Evolutionary conservation across 2,888 invertebrate species (phyloP), one percentile per base, ranked within the genome.

Genomic region (Pterobdella sp.): DNA sequence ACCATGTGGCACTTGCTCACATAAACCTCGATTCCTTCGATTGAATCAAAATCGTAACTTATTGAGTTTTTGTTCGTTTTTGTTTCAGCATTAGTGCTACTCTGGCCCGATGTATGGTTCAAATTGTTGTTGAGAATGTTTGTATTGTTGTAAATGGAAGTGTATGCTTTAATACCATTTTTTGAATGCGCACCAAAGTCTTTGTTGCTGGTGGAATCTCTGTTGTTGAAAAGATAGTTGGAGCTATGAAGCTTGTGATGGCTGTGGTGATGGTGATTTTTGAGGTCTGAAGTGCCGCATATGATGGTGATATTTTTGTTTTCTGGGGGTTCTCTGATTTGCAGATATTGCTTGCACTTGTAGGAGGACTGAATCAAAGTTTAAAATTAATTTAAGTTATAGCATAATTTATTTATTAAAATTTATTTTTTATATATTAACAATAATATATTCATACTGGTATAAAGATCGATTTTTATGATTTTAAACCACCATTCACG

Each of bases 201-300:
- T 22, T 56, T 56, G 60, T n/a, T 4, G 7, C 18, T 56, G 60
- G 18, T 56, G 60, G 18, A 26, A n/a, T 56, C 3, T 22, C 18
- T 56, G 60, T 56, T 56, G 60, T 56, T 56, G 49, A 14, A 14
- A 42, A 42, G 49, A n/a, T 14, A 26, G 60, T 56, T 56, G 60
- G 4, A 26, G 60, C 26, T 56, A n/a, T 56, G 60, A 7, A 56
- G n/a, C n/a, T 56, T 56, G 60, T 56, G 60, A 26, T 56, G 18
- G n/a, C 26, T 22, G n/a, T 56, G 60, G n/a, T 56, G 60, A 22
- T 56, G 60, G 60, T 56, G 18, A 4, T 56, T 56, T 22, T 18
- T 56, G 60, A 56, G 3, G n/a, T 56, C 60, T 4, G 60, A 14
- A 26, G 60, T n/a, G 7, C 60, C 60, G n/a, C 60, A 56, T 26